phyloP scores from a whole-genome alignment of 2,797 vertebrate species.

The Sebastolobus altivelis region DNA sequence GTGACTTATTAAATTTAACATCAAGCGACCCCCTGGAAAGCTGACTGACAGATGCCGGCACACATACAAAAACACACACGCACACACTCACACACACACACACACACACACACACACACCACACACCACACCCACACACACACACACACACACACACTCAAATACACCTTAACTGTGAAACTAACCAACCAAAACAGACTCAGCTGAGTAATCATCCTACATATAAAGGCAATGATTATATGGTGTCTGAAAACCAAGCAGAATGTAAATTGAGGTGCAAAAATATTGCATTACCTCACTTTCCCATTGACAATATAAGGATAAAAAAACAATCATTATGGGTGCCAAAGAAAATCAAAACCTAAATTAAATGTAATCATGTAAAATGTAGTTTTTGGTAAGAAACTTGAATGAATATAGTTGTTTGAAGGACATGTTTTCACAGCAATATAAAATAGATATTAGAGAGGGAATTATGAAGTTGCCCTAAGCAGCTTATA shows the following conservation, averaged over 20 bases:
- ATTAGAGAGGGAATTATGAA: no score
- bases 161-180: slow-evolving; percentile 21
- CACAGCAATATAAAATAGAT: no score
- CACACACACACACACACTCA: neutral
- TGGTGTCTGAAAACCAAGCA: neutral
- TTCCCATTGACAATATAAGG: neutral
- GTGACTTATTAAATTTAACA: slow-evolving; percentile 78
- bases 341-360: neutral
- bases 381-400: no score
- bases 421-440: no score
- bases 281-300: neutral
- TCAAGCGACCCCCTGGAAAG: slow-evolving; percentile 68
- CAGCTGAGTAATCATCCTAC: slow-evolving; percentile 21
- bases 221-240: slow-evolving; percentile 19
- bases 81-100: slow-evolving; percentile 2
- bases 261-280: neutral
- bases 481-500: no score
- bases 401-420: no score
- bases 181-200: slow-evolving; percentile 31
- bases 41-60: slow-evolving; percentile 63
- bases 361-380: neutral
- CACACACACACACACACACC: neutral
- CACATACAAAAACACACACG: neutral
- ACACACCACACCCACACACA: slow-evolving; percentile 8
- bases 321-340: neutral